Evolutionary conservation across 2,888 invertebrate species (phyloP).

Genomic region (Dasypolia templi): DNA sequence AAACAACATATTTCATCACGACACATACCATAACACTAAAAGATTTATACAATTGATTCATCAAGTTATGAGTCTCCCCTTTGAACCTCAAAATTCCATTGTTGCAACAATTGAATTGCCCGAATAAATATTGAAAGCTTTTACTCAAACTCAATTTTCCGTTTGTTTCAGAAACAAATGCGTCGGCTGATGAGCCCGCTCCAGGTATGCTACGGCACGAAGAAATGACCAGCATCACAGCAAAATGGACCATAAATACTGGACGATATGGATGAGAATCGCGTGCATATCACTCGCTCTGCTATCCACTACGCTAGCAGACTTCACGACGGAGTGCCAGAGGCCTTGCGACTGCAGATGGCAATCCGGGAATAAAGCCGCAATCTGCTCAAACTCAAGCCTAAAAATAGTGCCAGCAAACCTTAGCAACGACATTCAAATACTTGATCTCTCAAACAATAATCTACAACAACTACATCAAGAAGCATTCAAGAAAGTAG

Average conservation of each 20-base stretch:
- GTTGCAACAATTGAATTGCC: slow-evolving; percentile 48
- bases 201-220: slow-evolving; percentile 86
- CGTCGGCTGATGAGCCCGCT: slow-evolving; percentile 75
- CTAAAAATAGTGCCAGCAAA: slow-evolving; percentile 93
- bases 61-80: slow-evolving; percentile 65
- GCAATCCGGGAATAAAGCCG: slow-evolving; percentile 96
- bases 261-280: slow-evolving; percentile 88
- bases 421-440: slow-evolving; percentile 93
- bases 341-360: slow-evolving; percentile 95
- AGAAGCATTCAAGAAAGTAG: slow-evolving; percentile 93
- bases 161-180: slow-evolving; percentile 86
- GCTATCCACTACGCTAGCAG: slow-evolving; percentile 83
- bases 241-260: slow-evolving; percentile 89
- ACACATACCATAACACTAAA: slow-evolving; percentile 11
- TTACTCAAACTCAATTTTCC: slow-evolving; percentile 54
- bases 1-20: background rate
- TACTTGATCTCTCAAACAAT: slow-evolving; percentile 94
- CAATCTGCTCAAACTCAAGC: slow-evolving; percentile 94
- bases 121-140: slow-evolving; percentile 48
- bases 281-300: slow-evolving; percentile 79
- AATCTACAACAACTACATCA: slow-evolving; percentile 91
- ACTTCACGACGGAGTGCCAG: slow-evolving; percentile 92
- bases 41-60: slow-evolving; percentile 56
- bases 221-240: slow-evolving; percentile 86
- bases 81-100: slow-evolving; percentile 39